Conservation (phyloP, 2,113 vertebrate species). For the Tragelaphus imberbis region DNA sequence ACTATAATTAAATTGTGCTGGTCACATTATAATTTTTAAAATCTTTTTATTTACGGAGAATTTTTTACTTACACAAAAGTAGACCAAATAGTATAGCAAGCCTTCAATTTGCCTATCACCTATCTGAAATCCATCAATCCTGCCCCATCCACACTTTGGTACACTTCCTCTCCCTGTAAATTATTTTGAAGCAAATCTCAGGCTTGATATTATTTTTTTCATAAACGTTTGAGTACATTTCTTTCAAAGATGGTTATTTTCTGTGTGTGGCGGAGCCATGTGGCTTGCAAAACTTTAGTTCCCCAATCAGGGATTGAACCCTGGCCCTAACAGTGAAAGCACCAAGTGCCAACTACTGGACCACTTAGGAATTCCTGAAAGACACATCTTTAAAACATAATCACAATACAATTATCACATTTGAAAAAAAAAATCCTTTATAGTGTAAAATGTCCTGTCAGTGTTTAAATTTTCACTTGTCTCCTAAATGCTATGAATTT, state of each 20-base stretch:
- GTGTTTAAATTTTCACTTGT: neutral
- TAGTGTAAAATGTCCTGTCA: neutral
- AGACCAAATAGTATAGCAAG: neutral
- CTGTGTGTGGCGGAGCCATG: neutral
- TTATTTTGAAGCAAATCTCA: neutral
- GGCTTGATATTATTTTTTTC: neutral
- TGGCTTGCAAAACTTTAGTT: neutral
- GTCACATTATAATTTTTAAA: neutral
- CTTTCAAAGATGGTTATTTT: neutral
- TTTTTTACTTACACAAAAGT: neutral
- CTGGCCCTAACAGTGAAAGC: neutral
- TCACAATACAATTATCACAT: neutral
- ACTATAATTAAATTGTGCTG: neutral
- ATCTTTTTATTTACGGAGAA: neutral
- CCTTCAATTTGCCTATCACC: neutral
- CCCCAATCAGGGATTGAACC: neutral
- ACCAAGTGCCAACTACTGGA: neutral
- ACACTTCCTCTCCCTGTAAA: neutral
- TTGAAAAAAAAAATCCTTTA: neutral
- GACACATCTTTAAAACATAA: neutral
- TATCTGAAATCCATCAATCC: neutral
- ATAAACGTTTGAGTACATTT: neutral
- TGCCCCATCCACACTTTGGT: neutral
- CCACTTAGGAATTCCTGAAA: neutral
- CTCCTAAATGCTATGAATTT: neutral